Conservation (phyloP, 1,140 invertebrate genomes). For the Protaetia brevitarsis region DNA sequence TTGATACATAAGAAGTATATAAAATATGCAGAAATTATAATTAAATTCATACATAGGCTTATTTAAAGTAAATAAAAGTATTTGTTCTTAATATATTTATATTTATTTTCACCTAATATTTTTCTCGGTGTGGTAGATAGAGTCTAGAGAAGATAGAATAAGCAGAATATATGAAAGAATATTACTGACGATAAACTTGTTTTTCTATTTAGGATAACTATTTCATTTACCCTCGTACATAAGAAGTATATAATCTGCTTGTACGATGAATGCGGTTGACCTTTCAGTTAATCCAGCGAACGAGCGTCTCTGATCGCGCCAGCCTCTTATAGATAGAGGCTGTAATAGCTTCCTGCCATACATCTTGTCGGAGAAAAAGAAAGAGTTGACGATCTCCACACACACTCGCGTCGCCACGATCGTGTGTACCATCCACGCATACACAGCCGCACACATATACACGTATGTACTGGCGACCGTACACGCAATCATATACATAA, state of each 20-base stretch:
- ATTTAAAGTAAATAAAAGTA: too few relatives aligned
- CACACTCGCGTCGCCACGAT: background rate
- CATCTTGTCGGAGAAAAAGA: background rate
- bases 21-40: too few relatives aligned
- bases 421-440: background rate
- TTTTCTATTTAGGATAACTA: background rate
- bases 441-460: background rate
- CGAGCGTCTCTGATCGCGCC: conserved; percentile 3
- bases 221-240: background rate
- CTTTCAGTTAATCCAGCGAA: background rate
- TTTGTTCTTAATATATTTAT: background rate
- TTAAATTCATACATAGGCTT: too few relatives aligned
- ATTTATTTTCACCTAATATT: too few relatives aligned
- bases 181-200: background rate
- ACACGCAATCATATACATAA: background rate
- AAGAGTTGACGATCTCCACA: background rate
- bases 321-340: background rate
- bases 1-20: too few relatives aligned
- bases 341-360: conserved; percentile 13
- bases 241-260: background rate
- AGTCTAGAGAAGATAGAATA: too few relatives aligned
- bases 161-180: background rate
- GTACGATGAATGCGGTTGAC: conserved; percentile 6
- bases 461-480: background rate
- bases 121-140: too few relatives aligned